Conservation (phyloP, 2,113 vertebrate genomes). For the Butastur rufipennis region DNA sequence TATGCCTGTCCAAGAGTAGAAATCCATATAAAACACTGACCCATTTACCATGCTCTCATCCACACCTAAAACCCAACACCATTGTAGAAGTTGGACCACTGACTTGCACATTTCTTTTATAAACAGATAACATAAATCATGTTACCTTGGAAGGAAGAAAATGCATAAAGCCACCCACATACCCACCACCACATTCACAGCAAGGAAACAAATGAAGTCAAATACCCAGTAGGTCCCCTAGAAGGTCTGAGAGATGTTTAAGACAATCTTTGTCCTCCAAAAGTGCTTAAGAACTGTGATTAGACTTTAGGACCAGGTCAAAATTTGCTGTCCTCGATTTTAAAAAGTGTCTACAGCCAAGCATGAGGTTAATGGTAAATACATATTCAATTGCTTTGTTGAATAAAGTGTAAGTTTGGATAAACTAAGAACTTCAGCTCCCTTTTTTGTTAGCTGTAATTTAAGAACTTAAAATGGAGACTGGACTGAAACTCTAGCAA, state of each 20-base stretch:
- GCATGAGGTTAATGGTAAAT: neutral
- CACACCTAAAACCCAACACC: neutral
- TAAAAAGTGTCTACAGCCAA: neutral
- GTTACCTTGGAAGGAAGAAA: neutral
- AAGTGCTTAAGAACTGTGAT: neutral
- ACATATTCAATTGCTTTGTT: neutral
- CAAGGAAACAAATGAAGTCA: neutral
- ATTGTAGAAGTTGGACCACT: neutral
- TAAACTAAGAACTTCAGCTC: neutral
- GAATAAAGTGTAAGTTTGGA: neutral
- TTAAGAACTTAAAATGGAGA: neutral
- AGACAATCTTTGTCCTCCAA: neutral
- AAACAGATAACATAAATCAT: neutral
- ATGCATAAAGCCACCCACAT: neutral
- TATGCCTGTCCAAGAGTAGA: neutral
- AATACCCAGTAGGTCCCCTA: neutral
- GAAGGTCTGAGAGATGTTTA: neutral
- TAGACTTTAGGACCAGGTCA: neutral
- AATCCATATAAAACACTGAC: neutral
- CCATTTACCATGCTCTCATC: neutral
- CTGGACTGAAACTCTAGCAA: neutral
- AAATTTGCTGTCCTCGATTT: neutral
- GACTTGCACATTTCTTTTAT: neutral
- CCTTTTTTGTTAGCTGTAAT: neutral
- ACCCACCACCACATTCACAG: neutral